phyloP scores from a whole-genome alignment of 2,888 invertebrate species.

The Apodemia mormo region DNA sequence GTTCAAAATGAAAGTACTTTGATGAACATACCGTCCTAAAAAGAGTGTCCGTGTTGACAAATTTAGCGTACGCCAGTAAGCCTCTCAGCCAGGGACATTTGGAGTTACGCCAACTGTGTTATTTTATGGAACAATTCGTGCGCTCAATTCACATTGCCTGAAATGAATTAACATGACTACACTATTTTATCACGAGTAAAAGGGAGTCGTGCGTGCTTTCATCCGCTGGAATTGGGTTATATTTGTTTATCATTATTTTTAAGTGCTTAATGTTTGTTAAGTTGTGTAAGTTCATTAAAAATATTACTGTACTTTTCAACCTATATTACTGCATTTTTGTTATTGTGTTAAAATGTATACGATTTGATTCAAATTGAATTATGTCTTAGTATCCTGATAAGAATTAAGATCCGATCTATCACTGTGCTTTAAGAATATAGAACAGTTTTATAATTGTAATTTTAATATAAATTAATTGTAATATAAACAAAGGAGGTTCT shows the following conservation, averaged over 20 bases:
- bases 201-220: conserved; percentile 26
- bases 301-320: background rate
- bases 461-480: no score
- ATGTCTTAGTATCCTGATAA: no score
- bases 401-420: no score
- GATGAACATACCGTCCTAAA: conserved; percentile 25
- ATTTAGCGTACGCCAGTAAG: conserved; percentile 43
- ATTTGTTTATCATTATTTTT: conserved; percentile 7
- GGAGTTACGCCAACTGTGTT: conserved; percentile 59
- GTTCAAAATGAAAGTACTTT: background rate
- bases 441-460: no score
- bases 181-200: conserved; percentile 35
- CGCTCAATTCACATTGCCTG: conserved; percentile 51
- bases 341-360: no score
- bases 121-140: conserved; percentile 54
- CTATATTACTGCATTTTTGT: background rate
- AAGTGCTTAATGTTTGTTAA: conserved; percentile 5
- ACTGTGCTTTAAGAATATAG: no score
- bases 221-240: conserved; percentile 10
- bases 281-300: background rate
- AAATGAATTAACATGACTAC: conserved; percentile 50
- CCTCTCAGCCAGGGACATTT: conserved; percentile 44
- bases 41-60: conserved; percentile 52
- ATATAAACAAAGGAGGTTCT: no score
- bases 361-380: no score